phyloP scores from a whole-genome alignment of 2,113 vertebrate species.

The Ahaetulla prasina region DNA sequence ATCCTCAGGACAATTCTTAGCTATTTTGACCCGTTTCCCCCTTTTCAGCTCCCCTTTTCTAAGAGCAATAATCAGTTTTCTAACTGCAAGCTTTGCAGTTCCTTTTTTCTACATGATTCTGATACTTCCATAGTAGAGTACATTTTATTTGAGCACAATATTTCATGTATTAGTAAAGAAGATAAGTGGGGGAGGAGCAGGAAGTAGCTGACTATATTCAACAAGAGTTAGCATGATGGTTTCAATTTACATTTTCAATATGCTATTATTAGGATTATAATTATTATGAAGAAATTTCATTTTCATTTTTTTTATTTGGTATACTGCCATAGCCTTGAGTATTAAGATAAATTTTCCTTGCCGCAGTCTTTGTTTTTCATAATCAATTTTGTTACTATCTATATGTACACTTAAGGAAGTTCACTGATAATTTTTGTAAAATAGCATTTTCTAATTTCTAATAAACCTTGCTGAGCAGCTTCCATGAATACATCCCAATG shows the following conservation, averaged over 20 bases:
- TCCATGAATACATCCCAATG: not conserved
- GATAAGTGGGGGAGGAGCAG: no score
- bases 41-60: not conserved
- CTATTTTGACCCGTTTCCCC: not conserved
- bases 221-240: not conserved
- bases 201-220: no score
- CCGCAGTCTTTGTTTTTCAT: not conserved
- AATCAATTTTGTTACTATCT: not conserved
- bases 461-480: not conserved
- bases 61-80: not conserved
- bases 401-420: not conserved
- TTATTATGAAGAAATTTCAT: not conserved
- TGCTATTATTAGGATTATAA: not conserved
- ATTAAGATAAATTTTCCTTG: not conserved
- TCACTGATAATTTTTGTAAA: not conserved
- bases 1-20: not conserved
- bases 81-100: not conserved
- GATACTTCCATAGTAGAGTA: not conserved
- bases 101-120: not conserved
- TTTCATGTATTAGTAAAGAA: not conserved
- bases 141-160: not conserved
- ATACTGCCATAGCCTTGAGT: not conserved
- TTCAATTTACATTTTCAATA: not conserved
- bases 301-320: not conserved
- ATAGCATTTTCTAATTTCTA: not conserved